Evolutionary conservation across 2,888 invertebrate genomes (phyloP).

Genomic region (Drosophila merina): DNA sequence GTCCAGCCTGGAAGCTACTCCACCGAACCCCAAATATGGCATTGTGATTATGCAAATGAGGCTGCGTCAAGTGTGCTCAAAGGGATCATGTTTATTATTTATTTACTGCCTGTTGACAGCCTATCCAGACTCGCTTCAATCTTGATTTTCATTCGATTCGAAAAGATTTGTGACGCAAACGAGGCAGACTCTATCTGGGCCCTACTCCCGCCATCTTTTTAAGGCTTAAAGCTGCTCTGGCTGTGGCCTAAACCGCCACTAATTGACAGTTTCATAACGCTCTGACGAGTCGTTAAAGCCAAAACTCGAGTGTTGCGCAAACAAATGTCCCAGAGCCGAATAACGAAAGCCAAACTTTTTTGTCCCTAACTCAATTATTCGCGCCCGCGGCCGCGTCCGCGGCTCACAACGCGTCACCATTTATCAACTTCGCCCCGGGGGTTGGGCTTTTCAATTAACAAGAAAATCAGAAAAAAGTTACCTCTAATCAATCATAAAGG

Average conservation of each 20-base stretch:
- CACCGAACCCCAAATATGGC: slow-evolving; percentile 33
- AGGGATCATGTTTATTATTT: slow-evolving; percentile 76
- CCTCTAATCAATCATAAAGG: slow-evolving; percentile 65
- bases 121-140: slow-evolving; percentile 50
- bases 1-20: slow-evolving; percentile 5
- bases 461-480: slow-evolving; percentile 26
- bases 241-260: slow-evolving; percentile 57
- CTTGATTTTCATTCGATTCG: slow-evolving; percentile 23
- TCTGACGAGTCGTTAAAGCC: slow-evolving; percentile 61
- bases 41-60: slow-evolving; percentile 73
- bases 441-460: slow-evolving; percentile 60
- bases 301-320: slow-evolving; percentile 70
- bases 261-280: slow-evolving; percentile 78
- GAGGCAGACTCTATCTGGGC: not conserved
- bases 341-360: slow-evolving; percentile 24
- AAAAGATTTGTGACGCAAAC: slow-evolving; percentile 47
- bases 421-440: slow-evolving; percentile 48
- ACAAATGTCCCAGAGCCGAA: slow-evolving; percentile 50
- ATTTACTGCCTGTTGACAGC: slow-evolving; percentile 75
- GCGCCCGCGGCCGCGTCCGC: slow-evolving; percentile 1
- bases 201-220: not conserved
- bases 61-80: slow-evolving; percentile 64
- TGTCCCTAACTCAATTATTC: slow-evolving; percentile 56
- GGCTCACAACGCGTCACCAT: slow-evolving; percentile 39
- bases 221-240: slow-evolving; percentile 58